Evolutionary conservation across 1,140 invertebrate genomes (phyloP), one percentile per base, ranked within the genome.

Genomic region (Metaphire vulgaris): DNA sequence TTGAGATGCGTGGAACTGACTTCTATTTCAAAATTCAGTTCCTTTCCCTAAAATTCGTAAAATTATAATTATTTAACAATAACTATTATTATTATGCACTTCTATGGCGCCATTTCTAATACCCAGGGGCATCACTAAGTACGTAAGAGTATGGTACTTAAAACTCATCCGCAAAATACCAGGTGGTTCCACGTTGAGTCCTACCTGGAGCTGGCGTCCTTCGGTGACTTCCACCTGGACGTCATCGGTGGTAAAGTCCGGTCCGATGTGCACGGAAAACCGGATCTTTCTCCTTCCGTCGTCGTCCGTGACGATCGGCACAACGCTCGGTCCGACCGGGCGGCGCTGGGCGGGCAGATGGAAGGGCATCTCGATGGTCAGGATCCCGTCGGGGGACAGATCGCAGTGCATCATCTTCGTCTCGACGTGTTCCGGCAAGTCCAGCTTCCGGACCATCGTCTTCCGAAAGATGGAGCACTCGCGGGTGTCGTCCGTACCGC

Each of bases 321-420:
- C 66, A 33, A 78, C 74, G 33, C 69, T 75, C 29, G 77, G 73
- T 1, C 77, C 77, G 21, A 33, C 26, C 32, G 77, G 77, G 26
- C 70, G 67, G 29, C 34, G 67, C 32, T 75, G 73, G 15, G 73
- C 65, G 14, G 77, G 77, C 2, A 78, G 72, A 64, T 78, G 77
- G 68, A 78, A 78, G 12, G 77, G 77, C 77, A 78, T 78, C 72
- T 78, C 77, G 16, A 78, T 31, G 21, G 73, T 78, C 15, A 78
- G 31, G n/a, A 78, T 70, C 64, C 72, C 66, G 31, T 65, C 33
- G 16, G 66, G 29, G 0, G 73, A 75, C 26, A 78, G 28, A 12
- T 78, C 34, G 33, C 77, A 78, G 34, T 67, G 73, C 74, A 78
- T 71, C 77, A 70, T 71, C 56, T 69, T 66, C 30, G 73, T 31